A percentile compares a stretch with the other conserved stretches of the same genome.
Evolutionary conservation across 2,797 vertebrate genomes (phyloP).

Genomic region (Natrix natrix): DNA sequence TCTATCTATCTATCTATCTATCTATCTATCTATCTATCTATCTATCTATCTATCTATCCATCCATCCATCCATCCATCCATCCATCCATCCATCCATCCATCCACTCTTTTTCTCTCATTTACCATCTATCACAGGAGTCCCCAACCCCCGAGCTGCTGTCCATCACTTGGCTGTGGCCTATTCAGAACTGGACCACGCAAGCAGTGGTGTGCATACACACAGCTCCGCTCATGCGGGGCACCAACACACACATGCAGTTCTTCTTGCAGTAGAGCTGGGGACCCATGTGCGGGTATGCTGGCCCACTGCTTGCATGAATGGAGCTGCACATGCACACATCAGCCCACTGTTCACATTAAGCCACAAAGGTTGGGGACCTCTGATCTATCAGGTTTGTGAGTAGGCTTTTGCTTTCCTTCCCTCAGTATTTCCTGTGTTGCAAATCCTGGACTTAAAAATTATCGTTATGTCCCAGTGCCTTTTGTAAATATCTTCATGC

Average conservation of each 20-base stretch:
- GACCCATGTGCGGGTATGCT: too few species aligned
- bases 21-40: neutral
- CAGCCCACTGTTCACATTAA: neutral
- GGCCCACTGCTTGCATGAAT: neutral
- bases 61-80: neutral
- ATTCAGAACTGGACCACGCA: neutral
- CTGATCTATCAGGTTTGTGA: neutral
- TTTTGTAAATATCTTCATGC: neutral
- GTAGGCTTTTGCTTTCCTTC: neutral
- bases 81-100: neutral
- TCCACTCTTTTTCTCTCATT: neutral
- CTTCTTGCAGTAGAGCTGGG: neutral
- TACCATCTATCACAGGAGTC: neutral
- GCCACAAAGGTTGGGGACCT: neutral
- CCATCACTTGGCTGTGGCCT: neutral
- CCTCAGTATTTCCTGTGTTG: neutral
- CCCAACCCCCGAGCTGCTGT: fast-evolving
- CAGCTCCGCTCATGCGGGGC: neutral
- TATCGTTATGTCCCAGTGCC: neutral
- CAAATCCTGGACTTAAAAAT: neutral
- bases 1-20: neutral
- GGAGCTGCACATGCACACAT: neutral
- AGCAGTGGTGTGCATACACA: fast-evolving
- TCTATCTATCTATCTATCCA: neutral
- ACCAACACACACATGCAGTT: neutral